Conservation (phyloP, 2,113 vertebrate species). For the Bettongia penicillata region DNA sequence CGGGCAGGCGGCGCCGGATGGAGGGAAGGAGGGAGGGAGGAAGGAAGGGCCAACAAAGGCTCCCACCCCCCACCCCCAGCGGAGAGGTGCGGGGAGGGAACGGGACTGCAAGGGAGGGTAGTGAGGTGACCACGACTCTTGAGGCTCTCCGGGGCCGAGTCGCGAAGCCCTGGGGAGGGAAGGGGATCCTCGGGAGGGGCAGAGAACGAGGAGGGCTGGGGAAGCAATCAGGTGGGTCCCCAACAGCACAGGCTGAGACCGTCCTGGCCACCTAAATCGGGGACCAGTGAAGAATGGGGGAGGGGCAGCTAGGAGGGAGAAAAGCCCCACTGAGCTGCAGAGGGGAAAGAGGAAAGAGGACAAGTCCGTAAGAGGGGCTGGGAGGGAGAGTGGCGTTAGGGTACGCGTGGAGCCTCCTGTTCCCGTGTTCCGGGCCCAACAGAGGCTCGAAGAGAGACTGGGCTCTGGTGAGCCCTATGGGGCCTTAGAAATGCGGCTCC, state of each 20-base stretch:
- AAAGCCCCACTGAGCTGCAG: neutral
- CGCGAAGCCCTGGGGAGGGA: neutral
- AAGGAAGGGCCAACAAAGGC: neutral
- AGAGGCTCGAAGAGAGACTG: neutral
- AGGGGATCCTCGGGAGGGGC: neutral
- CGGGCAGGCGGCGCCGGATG: conserved; percentile 51
- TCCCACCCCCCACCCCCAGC: neutral
- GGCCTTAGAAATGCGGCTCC: neutral
- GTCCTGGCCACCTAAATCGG: neutral
- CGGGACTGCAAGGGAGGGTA: neutral
- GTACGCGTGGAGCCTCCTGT: conserved; percentile 12
- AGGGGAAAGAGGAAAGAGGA: neutral
- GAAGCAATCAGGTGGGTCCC: neutral
- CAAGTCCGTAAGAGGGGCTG: neutral
- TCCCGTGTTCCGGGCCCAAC: neutral
- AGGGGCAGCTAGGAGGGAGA: neutral
- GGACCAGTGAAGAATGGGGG: neutral
- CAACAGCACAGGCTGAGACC: neutral
- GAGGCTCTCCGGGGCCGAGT: conserved; percentile 26
- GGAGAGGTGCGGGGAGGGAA: neutral
- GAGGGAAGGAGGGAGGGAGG: neutral
- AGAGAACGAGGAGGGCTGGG: neutral
- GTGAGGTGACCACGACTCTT: neutral
- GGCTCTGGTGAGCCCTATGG: neutral
- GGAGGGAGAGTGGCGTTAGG: neutral